Evolutionary conservation across 35 echinoderm and acorn worm species (phyloP), one percentile per base, ranked within the genome.

Genomic region (Stichopus chloronotus): DNA sequence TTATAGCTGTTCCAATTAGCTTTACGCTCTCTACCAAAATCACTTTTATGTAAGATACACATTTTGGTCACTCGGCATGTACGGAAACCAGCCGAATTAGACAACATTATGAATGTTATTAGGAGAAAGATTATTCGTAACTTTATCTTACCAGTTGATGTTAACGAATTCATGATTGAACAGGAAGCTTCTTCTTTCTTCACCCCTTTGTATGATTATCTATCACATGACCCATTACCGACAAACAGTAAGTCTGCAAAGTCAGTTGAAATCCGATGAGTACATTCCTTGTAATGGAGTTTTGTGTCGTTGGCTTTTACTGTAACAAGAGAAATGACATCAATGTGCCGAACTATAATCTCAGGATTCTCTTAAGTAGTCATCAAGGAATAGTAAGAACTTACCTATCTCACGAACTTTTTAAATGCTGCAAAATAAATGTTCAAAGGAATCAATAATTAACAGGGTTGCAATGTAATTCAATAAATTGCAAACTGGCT

Each of bases 231-330:
- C 19, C 81, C 84, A 61, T 57, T 84, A 16, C 93, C 88, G 59
- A 83, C 13, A 1, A 74, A 94, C 20, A n/a, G n/a, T n/a, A n/a
- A 76, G 55, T 63, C 84, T n/a, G n/a, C n/a, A n/a, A n/a, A 90
- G 78, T 88, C 93, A 21, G 69, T 52, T 72, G 57, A 76, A 91
- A 22, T 76, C 87, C 4, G 93, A 94, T 60, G 43, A 94, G 59
- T 94, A 94, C 87, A 91, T 91, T 82, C 84, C 91, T 16, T 94
- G 93, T 80, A 65, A 94, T 77, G 87, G 87, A 57, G 3, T 90
- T 80, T 57, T 91, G 19, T 90, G 90, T 78, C 65, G 93, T 54
- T 85, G 90, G 20, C 60, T 78, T 57, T 90, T 25, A n/a, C 69
- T 57, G 9, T 81, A 13, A 76, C 17, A 93, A 87, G 81, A 85